Percentiles rank a stretch among this genome's conserved stretches.
Conservation (phyloP, 2,113 vertebrate genomes). For the Caloenas nicobarica region DNA sequence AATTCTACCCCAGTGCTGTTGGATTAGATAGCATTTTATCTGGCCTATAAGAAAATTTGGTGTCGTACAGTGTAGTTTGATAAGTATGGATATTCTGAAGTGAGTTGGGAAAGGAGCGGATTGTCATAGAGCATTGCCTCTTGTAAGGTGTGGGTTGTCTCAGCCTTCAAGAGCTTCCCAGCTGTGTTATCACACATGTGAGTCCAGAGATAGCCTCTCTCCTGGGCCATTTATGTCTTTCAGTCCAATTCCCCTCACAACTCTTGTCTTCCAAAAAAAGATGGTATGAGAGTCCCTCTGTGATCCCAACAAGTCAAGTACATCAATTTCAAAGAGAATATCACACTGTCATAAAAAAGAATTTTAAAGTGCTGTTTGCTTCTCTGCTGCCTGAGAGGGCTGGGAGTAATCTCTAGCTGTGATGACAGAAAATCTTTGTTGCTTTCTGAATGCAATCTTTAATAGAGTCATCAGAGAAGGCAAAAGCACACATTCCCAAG, state of each 20-base stretch:
- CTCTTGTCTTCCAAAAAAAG: neutral
- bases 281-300: neutral
- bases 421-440: neutral
- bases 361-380: neutral
- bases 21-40: neutral
- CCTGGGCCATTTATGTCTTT: neutral
- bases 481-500: neutral
- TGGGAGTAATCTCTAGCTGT: neutral
- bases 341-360: neutral
- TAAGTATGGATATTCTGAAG: neutral
- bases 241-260: neutral
- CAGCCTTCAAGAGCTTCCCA: neutral
- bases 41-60: neutral
- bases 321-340: neutral
- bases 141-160: neutral
- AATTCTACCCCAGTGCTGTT: neutral
- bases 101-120: neutral
- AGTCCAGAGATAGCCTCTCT: neutral
- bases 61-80: neutral
- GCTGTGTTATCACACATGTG: fast-evolving
- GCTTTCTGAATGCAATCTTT: neutral
- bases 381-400: neutral
- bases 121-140: neutral
- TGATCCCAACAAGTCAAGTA: neutral
- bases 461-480: neutral